These are phyloP conservation scores for Trachymyrmex septentrionalis DNA, from an alignment of 1,140 invertebrate species.

Conservation along the genomic window DNA sequence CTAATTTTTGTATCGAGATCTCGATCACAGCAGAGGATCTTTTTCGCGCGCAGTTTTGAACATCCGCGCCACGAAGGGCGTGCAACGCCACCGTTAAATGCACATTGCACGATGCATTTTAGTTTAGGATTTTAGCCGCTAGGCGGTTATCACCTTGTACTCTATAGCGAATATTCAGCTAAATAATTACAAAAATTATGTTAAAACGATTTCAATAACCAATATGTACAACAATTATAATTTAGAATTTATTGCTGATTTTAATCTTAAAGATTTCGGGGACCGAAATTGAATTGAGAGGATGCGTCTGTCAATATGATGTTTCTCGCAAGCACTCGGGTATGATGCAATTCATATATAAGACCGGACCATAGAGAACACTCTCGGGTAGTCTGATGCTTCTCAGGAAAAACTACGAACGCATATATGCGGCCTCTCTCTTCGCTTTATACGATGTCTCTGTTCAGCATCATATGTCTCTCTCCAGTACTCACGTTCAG, in stretches of 20 bases:
- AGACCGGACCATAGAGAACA: neutral
- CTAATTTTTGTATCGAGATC: neutral
- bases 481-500: slow-evolving; percentile 77
- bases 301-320: rapidly evolving
- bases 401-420: slow-evolving; percentile 78
- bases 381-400: slow-evolving; percentile 79
- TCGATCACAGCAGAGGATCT: too few relatives aligned
- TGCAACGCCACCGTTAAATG: slow-evolving; percentile 34
- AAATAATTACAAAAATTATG: slow-evolving; percentile 24
- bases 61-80: slow-evolving; percentile 1
- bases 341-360: slow-evolving; percentile 72
- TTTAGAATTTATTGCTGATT: neutral
- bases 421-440: slow-evolving; percentile 76
- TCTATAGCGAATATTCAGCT: neutral
- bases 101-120: slow-evolving; percentile 44
- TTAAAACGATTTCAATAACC: neutral
- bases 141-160: slow-evolving; percentile 29
- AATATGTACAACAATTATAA: rapidly evolving
- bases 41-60: slow-evolving; percentile 12
- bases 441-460: slow-evolving; percentile 63
- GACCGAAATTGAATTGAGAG: neutral
- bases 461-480: slow-evolving; percentile 71
- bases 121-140: slow-evolving; percentile 40
- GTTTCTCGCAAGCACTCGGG: slow-evolving; percentile 67
- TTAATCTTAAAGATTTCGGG: neutral